These are phyloP conservation scores for Pygocentrus nattereri DNA, from an alignment of 2,797 vertebrate genomes.

Conservation along the genomic window DNA sequence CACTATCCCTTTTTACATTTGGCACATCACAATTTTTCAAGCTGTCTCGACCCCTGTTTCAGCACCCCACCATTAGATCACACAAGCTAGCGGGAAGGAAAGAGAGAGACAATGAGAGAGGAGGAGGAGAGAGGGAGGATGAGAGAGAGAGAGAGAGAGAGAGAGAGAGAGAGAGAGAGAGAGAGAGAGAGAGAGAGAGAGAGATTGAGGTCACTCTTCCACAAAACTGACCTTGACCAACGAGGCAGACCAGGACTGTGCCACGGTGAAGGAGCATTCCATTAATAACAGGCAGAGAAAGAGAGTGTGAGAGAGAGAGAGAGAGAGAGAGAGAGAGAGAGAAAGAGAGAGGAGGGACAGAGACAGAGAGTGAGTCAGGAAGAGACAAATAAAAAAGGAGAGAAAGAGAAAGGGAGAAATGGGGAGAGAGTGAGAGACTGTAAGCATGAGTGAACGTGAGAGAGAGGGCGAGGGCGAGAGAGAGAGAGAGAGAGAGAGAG, in stretches of 20 bases:
- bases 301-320: background rate
- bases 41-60: background rate
- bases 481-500: background rate
- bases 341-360: background rate
- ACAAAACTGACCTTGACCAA: constrained; percentile 52
- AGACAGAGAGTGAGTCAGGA: background rate
- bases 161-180: background rate
- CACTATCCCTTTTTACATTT: constrained; percentile 22
- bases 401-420: background rate
- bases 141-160: background rate
- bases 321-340: constrained; percentile 3
- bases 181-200: background rate
- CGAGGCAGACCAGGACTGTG: background rate
- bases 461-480: background rate
- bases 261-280: background rate
- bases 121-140: background rate
- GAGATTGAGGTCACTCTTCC: constrained; percentile 27
- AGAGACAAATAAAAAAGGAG: background rate
- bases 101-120: background rate
- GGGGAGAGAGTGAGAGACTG: background rate
- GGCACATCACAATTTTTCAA: constrained; percentile 27
- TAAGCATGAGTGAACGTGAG: background rate
- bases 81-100: background rate
- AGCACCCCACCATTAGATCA: constrained; percentile 34
- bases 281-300: background rate